These are phyloP conservation scores for Anguilla pacifica DNA, from an alignment of 2,797 vertebrate genomes.

Conservation along the genomic window DNA sequence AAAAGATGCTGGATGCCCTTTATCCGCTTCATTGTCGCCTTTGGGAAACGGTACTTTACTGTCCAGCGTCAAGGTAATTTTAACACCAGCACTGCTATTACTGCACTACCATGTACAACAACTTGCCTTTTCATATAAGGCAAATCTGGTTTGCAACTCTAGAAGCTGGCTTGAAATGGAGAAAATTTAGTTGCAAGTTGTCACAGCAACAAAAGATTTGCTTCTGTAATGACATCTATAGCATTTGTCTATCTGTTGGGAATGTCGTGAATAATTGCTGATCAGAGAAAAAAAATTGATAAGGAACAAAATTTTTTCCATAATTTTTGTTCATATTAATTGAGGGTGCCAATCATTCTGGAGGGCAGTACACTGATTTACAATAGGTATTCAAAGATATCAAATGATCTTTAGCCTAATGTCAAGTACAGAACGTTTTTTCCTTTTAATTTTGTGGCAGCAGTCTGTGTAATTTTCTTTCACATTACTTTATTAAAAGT, in stretches of 20 bases:
- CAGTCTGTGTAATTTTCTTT: neutral
- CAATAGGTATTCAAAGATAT: neutral
- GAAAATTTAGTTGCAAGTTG: neutral
- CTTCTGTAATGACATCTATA: neutral
- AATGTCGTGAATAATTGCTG: neutral
- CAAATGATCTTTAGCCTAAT: neutral
- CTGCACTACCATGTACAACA: neutral
- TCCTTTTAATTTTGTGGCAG: neutral
- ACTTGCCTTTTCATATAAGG: neutral
- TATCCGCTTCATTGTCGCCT: neutral
- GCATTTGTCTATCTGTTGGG: neutral
- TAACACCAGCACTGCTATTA: neutral
- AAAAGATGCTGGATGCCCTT: neutral
- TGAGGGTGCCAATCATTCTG: neutral
- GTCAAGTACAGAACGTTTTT: neutral
- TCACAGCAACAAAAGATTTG: neutral
- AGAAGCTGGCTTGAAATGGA: neutral
- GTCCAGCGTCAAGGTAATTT: neutral
- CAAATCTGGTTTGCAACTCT: neutral
- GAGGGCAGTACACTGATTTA: neutral
- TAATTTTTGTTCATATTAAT: neutral
- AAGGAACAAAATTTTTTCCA: neutral
- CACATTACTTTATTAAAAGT: neutral
- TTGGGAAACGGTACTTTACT: neutral
- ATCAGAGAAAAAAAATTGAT: neutral